These are phyloP conservation scores for Pelecanoides urinatrix DNA, from an alignment of 2,113 vertebrate genomes.

Conservation along the genomic window DNA sequence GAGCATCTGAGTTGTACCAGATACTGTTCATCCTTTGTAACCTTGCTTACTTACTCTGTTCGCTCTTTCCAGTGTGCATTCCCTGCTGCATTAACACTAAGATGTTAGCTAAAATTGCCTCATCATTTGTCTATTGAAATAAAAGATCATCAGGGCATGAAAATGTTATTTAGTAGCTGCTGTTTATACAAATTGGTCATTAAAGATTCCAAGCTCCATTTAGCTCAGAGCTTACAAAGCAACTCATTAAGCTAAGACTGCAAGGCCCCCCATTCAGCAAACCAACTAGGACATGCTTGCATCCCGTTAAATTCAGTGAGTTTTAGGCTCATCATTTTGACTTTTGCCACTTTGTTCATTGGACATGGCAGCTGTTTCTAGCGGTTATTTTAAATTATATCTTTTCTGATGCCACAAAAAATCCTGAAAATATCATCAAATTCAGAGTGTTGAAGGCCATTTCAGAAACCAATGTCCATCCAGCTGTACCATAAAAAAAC, in stretches of 20 bases:
- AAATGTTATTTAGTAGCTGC: conserved; percentile 40
- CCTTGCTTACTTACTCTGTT: neutral
- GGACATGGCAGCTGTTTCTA: neutral
- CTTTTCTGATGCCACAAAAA: neutral
- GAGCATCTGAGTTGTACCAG: neutral
- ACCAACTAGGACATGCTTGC: neutral
- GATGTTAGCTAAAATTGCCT: conserved; percentile 22
- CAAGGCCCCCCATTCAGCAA: neutral
- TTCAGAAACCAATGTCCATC: neutral
- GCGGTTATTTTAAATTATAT: neutral
- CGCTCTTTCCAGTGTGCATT: neutral
- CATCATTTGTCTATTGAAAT: conserved; percentile 48
- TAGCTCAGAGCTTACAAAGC: conserved; percentile 32
- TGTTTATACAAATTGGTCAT: conserved; percentile 55
- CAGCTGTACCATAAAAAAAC: neutral
- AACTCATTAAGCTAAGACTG: conserved; percentile 5
- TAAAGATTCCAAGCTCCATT: conserved; percentile 47
- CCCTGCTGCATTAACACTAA: neutral
- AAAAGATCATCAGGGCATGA: conserved; percentile 53
- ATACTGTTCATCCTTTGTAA: neutral
- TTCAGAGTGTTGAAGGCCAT: neutral
- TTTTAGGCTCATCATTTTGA: neutral
- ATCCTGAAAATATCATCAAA: neutral
- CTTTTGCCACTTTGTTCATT: neutral
- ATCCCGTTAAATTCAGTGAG: neutral